Percentiles rank a stretch among this genome's conserved stretches.
Conservation (phyloP, 2,797 vertebrate genomes). For the Platalea minor region DNA sequence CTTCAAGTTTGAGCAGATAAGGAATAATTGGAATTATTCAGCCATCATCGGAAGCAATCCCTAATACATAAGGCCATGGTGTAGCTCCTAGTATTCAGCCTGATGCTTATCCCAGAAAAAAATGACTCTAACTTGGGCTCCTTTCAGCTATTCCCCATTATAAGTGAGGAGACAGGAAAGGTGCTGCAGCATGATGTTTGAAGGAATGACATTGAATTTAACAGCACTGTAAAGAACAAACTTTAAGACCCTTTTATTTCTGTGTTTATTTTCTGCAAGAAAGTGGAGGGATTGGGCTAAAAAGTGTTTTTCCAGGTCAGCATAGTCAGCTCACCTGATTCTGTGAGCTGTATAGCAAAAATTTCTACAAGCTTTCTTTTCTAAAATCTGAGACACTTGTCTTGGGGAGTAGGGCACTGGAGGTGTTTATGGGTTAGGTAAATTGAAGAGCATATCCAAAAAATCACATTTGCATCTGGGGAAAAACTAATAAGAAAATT, state of each 20-base stretch:
- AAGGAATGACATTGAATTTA: neutral
- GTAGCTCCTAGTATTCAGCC: neutral
- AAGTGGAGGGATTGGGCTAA: neutral
- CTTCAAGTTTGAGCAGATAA: neutral
- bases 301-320: neutral
- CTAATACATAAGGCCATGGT: neutral
- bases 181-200: neutral
- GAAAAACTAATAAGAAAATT: neutral
- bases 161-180: neutral
- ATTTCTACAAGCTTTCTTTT: neutral
- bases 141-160: neutral
- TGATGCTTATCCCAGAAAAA: neutral
- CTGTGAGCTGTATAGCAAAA: neutral
- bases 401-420: neutral
- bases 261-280: neutral
- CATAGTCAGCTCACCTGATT: neutral
- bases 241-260: neutral
- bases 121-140: neutral
- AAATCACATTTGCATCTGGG: neutral
- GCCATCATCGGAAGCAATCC: neutral
- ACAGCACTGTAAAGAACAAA: neutral
- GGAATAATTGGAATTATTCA: constrained; percentile 14
- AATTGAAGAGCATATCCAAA: neutral
- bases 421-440: neutral
- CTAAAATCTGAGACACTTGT: rapidly evolving